A percentile compares a stretch with the other conserved stretches of the same genome.
Conservation (phyloP, 2,113 vertebrate genomes). For the Crocuta crocuta region DNA sequence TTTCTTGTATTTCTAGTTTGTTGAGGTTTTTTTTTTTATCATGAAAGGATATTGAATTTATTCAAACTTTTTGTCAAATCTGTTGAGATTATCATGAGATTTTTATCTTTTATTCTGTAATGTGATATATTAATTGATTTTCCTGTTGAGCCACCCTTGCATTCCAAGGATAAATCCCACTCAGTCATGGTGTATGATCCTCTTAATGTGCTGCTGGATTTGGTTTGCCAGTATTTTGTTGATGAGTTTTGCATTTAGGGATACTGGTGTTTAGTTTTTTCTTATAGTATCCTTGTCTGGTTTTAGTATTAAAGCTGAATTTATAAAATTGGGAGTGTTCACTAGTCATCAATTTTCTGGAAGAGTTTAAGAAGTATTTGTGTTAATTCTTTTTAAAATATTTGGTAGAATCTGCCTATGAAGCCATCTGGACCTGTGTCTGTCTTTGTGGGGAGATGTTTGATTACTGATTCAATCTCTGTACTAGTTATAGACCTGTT, state of each 20-base stretch:
- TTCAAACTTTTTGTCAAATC: not conserved
- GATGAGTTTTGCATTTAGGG: not conserved
- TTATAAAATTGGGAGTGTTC: not conserved
- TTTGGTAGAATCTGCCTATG: not conserved
- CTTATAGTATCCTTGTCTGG: not conserved
- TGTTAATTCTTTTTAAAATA: not conserved
- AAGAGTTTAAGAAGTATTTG: not conserved
- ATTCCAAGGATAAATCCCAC: not conserved
- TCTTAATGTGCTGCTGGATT: not conserved
- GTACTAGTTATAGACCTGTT: not conserved
- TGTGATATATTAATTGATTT: not conserved
- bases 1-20: not conserved
- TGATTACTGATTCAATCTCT: not conserved
- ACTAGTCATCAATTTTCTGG: not conserved
- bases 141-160: not conserved
- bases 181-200: not conserved
- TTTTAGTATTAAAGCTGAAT: not conserved
- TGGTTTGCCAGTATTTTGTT: not conserved
- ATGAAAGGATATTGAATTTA: not conserved
- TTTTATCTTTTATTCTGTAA: not conserved
- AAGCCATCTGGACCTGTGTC: not conserved
- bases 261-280: not conserved
- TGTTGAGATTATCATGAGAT: not conserved
- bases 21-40: not conserved
- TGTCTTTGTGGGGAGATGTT: not conserved